Conservation (phyloP, 2,888 invertebrate species). For the Heterodera filipjevi region DNA sequence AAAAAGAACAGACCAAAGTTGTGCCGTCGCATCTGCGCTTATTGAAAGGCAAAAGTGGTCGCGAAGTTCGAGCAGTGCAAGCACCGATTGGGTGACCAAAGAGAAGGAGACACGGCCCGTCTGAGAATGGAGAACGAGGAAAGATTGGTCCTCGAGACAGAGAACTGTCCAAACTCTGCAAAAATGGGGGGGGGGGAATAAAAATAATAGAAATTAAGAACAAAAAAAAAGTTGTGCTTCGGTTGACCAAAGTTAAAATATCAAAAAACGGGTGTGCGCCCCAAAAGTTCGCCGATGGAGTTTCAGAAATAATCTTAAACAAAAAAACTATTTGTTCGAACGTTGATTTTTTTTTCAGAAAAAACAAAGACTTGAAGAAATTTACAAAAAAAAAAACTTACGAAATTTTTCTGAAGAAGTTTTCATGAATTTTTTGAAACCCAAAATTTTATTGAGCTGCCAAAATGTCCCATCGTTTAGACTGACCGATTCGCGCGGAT, state of each 20-base stretch:
- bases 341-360: too few species aligned
- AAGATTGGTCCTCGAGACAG: constrained; percentile 13
- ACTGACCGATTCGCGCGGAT: constrained; percentile 17
- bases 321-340: too few species aligned
- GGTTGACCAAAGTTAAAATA: too few species aligned
- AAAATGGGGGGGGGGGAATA: too few species aligned
- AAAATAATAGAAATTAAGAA: too few species aligned
- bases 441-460: neutral
- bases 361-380: too few species aligned
- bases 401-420: too few species aligned
- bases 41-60: constrained; percentile 19
- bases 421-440: neutral
- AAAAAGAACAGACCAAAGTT: neutral
- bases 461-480: neutral
- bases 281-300: too few species aligned
- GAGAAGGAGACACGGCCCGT: neutral
- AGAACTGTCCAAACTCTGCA: constrained; percentile 20
- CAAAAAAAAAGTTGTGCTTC: too few species aligned
- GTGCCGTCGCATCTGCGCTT: neutral
- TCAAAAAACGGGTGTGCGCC: too few species aligned
- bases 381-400: too few species aligned
- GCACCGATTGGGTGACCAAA: neutral
- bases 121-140: constrained; percentile 15
- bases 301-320: too few species aligned
- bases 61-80: constrained; percentile 14